Percentiles rank a stretch among this genome's conserved stretches.
Evolutionary conservation across 2,888 invertebrate genomes (phyloP).

Genomic region (Lepidocyrtinus sp.): DNA sequence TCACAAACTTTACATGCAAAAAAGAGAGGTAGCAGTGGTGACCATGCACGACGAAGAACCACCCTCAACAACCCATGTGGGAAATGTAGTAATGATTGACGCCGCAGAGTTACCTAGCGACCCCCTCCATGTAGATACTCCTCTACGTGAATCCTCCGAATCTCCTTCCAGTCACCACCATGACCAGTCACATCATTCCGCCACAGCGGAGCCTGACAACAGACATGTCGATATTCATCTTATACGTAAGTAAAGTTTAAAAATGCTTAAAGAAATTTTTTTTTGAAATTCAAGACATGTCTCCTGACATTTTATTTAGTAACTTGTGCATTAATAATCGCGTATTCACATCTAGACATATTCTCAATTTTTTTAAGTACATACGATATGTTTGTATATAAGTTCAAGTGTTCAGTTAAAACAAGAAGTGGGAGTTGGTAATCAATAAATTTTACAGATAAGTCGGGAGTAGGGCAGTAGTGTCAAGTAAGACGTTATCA

Average conservation of each 20-base stretch:
- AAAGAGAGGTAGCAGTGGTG: constrained; percentile 23
- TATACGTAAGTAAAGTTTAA: too few relatives aligned
- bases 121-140: constrained; percentile 20
- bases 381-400: too few relatives aligned
- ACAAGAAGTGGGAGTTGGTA: too few relatives aligned
- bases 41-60: constrained; percentile 67
- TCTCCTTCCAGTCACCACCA: constrained; percentile 49
- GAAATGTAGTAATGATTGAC: constrained; percentile 63
- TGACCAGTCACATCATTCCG: constrained; percentile 35
- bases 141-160: constrained; percentile 45
- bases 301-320: too few relatives aligned
- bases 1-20: not conserved
- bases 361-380: too few relatives aligned
- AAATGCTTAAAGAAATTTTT: too few relatives aligned
- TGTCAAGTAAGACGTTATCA: too few relatives aligned
- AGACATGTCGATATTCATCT: constrained; percentile 56
- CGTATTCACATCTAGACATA: too few relatives aligned
- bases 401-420: too few relatives aligned
- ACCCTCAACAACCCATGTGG: constrained; percentile 59
- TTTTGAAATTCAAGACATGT: too few relatives aligned
- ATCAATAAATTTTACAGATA: too few relatives aligned
- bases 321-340: too few relatives aligned
- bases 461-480: constrained; percentile 30
- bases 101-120: constrained; percentile 55
- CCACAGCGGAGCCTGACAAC: constrained; percentile 39